Evolutionary conservation across 2,888 invertebrate genomes (phyloP), one percentile per base, ranked within the genome.

Genomic region (Andrena fulva): DNA sequence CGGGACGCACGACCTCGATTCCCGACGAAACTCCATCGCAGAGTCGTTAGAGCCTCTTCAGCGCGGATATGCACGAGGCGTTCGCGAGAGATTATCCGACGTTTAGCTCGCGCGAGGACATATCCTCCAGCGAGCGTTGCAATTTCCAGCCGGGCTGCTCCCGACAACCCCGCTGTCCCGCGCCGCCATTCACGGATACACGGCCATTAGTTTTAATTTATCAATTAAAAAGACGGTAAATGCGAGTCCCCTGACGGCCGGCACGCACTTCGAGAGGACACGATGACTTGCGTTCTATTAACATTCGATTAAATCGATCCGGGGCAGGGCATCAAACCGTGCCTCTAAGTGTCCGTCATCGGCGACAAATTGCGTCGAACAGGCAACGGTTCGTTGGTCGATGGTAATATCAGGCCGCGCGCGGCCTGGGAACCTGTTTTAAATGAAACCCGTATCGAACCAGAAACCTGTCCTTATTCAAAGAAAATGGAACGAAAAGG

Each of bases 281-380:
- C 54, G 33, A 16, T 12, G 24, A 56, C 31, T 33, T 24, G 12
- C 52, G 8, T 20, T 24, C 66, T 31, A 80, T 70, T 79, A 79
- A 73, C 73, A 64, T 80, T 80, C 59, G 62, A 74, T 74, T 29
- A 66, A 74, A 81, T 56, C 66, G 48, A 63, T 52, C 71, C 42
- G 42, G 64, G 42, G 69, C 48, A 31, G 67, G 64, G 59, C 54
- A 59, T 63, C 59, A 74, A 74, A 20, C 50, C 69, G 64, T 63
- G 70, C 70, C 62, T 29, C 20, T 29, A 63, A 59, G 72, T 78
- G 82, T 62, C 50, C 75, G 60, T 62, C 71, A 72, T 54, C 56
- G 83, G 66, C 75, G 85, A 85, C 82, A 84, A 85, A 85, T 80
- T 67, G 72, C 72, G 48, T 62, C 60, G 69, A 12, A 20, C n/a